These are phyloP conservation scores for Delphinus delphis DNA, from an alignment of 2,113 vertebrate species.

Conservation along the genomic window DNA sequence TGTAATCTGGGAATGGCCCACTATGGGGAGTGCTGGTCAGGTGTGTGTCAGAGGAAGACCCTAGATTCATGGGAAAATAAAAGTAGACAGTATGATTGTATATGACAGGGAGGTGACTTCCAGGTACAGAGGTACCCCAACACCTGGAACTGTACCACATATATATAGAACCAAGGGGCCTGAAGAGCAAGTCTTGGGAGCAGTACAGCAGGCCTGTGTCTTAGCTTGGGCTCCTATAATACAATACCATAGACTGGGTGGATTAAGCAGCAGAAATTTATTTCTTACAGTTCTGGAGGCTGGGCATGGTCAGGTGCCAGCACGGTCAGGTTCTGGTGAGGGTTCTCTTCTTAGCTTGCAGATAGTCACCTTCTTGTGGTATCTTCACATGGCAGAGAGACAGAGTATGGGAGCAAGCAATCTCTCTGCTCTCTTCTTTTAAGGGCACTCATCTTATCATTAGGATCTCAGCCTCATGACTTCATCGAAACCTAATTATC, in stretches of 20 bases:
- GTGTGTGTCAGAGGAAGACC: not conserved
- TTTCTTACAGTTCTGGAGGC: not conserved
- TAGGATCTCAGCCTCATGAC: not conserved
- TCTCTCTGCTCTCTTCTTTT: not conserved
- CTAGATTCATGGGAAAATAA: not conserved
- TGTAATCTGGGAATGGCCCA: not conserved
- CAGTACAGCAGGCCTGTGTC: not conserved
- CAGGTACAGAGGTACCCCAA: not conserved
- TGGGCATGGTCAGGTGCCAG: not conserved
- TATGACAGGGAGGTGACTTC: not conserved
- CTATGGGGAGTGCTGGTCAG: not conserved
- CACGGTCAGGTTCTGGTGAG: not conserved
- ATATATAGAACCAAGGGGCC: not conserved
- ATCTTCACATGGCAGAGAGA: not conserved
- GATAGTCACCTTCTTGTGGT: not conserved
- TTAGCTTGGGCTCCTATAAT: not conserved
- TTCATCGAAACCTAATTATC: not conserved
- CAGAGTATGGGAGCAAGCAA: too few species aligned
- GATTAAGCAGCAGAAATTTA: not conserved
- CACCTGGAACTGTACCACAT: not conserved
- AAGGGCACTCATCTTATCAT: not conserved
- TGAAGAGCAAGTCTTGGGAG: not conserved
- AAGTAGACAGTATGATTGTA: not conserved
- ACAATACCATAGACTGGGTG: not conserved
- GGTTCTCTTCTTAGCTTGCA: not conserved